Evolutionary conservation across 2,888 invertebrate genomes (phyloP), one percentile per base, ranked within the genome.

Genomic region (Scelioninae gen. 2): DNA sequence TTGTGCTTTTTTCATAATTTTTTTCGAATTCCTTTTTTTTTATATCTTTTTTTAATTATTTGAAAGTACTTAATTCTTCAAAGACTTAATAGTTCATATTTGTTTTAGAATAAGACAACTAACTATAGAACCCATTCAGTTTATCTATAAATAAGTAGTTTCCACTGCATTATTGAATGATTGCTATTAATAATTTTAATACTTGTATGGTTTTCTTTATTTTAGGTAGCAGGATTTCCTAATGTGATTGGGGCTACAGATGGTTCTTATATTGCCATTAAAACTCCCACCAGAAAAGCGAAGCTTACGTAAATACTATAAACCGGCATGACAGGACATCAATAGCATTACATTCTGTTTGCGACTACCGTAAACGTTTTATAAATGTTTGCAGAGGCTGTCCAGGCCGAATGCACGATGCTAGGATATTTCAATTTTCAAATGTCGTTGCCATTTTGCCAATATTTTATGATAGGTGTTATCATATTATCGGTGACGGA

Each of bases 401-500:
- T 7, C 7, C 41, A n/a, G 19, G 41, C 10, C 9, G 41, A 2
- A 43, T 43, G 19, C 41, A 43, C 10, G 41, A 43, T 15, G 41
- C 41, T n/a, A 1, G 41, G 19, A n/a, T 19, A 2, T 39, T 7
- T 16, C 15, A 16, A 15, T 39, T 15, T 16, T 39, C 37, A 1
- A 16, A 16, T 7, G 1, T 39, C 7, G 2, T 1, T 6, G 1
- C 37, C 2, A 2, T 16, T 7, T 16, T 39, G 16, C 37, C 37
- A 6, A 13, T 39, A 11, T 1, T 19, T 1, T 43, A 2, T 10
- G n/a, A 43, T n/a, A 9, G n/a, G 3, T 19, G 4, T 1, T 43
- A 43, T 5, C 41, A 43, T 43, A 43, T 43, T n/a, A 0, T 43
- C 2, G 41, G 41, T 0, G 41, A 43, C n/a, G 41, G 19, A 10